phyloP scores from a whole-genome alignment of 2,113 vertebrate genomes.

The Desmodus rotundus region DNA sequence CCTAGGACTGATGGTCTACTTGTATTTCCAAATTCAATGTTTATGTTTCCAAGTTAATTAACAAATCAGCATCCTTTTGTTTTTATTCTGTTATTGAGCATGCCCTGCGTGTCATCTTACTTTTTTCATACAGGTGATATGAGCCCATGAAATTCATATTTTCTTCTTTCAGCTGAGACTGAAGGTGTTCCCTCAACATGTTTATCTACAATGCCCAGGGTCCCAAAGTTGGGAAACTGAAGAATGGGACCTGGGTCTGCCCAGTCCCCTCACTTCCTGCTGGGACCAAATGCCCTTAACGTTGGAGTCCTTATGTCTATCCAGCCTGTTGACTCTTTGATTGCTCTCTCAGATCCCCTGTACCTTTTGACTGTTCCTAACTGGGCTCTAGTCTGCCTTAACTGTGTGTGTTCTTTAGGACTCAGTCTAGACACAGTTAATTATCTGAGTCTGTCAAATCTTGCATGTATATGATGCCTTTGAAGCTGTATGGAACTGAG shows the following conservation, averaged over 20 bases:
- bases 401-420: not conserved
- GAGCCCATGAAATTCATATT: not conserved
- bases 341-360: not conserved
- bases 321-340: not conserved
- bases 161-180: not conserved
- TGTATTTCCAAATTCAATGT: not conserved
- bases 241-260: not conserved
- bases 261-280: not conserved
- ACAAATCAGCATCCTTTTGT: not conserved
- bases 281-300: not conserved
- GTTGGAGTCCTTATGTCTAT: not conserved
- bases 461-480: not conserved
- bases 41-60: not conserved
- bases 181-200: not conserved
- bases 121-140: not conserved
- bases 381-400: not conserved
- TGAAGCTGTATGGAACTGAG: not conserved
- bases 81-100: not conserved
- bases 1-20: not conserved
- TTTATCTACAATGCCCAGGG: not conserved
- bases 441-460: not conserved
- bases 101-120: not conserved
- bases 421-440: not conserved
- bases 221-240: not conserved
- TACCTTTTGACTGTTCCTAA: not conserved